Percentiles rank a stretch among this genome's conserved stretches.
These are phyloP conservation scores for Hippoglossus stenolepis DNA, from an alignment of 2,113 vertebrate species.

Conservation along the genomic window DNA sequence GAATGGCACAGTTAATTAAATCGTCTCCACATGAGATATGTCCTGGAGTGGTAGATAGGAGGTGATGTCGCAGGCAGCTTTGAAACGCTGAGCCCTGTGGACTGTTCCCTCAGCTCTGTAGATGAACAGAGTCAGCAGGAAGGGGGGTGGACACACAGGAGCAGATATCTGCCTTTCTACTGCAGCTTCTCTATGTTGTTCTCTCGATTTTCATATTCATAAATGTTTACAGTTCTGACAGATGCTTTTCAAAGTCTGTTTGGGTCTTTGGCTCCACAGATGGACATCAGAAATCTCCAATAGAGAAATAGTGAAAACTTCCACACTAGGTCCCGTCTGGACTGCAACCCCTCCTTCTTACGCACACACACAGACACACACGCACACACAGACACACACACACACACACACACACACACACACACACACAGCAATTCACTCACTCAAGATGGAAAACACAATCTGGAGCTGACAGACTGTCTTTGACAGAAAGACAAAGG, in stretches of 20 bases:
- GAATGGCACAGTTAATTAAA: neutral
- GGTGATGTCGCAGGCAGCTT: slow-evolving; percentile 4
- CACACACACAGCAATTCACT: neutral
- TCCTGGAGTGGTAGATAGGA: neutral
- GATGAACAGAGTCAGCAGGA: slow-evolving; percentile 36
- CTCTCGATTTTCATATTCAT: neutral
- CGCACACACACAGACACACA: too few relatives aligned
- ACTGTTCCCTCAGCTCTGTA: slow-evolving; percentile 17
- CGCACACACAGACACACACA: too few relatives aligned
- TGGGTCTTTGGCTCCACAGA: slow-evolving; percentile 7
- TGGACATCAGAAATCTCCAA: slow-evolving; percentile 34
- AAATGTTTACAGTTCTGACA: neutral
- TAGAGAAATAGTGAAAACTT: slow-evolving; percentile 26
- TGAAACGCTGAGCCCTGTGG: slow-evolving; percentile 36
- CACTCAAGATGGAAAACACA: neutral
- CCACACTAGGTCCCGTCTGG: neutral
- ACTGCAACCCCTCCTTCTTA: too few relatives aligned
- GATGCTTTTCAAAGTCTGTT: neutral
- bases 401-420: too few relatives aligned
- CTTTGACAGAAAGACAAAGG: neutral
- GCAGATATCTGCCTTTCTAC: neutral
- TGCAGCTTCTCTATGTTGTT: neutral
- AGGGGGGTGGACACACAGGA: neutral
- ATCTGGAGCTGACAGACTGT: neutral
- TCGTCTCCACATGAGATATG: too few relatives aligned